Evolutionary conservation across 1,140 invertebrate genomes (phyloP).

Genomic region (Bathynomus jamesi): DNA sequence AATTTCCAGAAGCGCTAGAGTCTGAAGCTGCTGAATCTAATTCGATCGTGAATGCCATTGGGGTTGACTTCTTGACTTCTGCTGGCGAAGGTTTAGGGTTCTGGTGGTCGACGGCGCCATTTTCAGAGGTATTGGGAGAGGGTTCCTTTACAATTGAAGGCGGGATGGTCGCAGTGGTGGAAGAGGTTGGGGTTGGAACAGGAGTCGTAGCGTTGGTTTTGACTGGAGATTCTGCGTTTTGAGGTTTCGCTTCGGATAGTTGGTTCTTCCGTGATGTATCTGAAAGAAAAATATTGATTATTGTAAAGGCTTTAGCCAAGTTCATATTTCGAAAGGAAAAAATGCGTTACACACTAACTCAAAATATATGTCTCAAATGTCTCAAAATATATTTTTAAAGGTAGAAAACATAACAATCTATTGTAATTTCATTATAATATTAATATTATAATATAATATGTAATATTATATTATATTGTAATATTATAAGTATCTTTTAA

Average conservation of each 20-base stretch:
- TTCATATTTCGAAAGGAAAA: too few relatives aligned
- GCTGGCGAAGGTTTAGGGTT: neutral
- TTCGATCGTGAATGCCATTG: conserved; percentile 48
- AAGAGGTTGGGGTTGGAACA: neutral
- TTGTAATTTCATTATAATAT: too few relatives aligned
- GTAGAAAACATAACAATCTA: too few relatives aligned
- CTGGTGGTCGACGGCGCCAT: neutral
- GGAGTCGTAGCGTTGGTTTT: neutral
- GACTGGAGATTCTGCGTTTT: neutral
- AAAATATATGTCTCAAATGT: too few relatives aligned
- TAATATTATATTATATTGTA: too few relatives aligned
- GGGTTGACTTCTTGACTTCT: conserved; percentile 36
- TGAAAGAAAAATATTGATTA: neutral
- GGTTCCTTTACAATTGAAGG: neutral
- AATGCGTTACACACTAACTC: too few relatives aligned
- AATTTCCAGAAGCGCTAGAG: conserved; percentile 18
- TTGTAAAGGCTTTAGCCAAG: too few relatives aligned
- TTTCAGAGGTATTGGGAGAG: neutral
- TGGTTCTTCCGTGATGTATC: neutral
- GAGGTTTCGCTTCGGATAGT: neutral
- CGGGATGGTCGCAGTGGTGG: neutral
- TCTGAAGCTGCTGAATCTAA: conserved; percentile 41
- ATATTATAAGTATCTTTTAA: too few relatives aligned
- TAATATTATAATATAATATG: too few relatives aligned
- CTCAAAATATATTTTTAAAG: too few relatives aligned